Evolutionary conservation across 2,113 vertebrate species (phyloP).

Genomic region (Tetrao urogallus): DNA sequence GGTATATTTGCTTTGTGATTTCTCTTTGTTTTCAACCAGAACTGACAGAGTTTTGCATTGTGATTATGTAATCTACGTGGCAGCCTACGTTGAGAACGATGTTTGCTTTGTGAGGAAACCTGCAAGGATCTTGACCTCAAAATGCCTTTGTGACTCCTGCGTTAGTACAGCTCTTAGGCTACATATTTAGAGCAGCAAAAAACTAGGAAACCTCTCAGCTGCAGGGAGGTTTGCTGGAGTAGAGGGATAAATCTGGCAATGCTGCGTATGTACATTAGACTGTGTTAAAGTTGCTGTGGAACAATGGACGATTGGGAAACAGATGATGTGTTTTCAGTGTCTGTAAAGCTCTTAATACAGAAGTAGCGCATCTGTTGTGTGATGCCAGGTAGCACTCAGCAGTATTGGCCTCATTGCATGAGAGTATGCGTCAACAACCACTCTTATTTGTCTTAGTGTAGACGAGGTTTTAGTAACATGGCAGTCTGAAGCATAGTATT

Average conservation of each 20-base stretch:
- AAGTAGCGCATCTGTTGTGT: not conserved
- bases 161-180: not conserved
- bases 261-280: not conserved
- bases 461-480: not conserved
- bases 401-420: not conserved
- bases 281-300: not conserved
- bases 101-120: not conserved
- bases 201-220: not conserved
- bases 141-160: not conserved
- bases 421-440: not conserved
- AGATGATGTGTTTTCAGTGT: not conserved
- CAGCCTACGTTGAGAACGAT: fast-evolving
- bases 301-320: not conserved
- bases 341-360: not conserved
- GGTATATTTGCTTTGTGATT: not conserved
- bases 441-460: not conserved
- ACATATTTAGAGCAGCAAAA: not conserved
- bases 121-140: not conserved
- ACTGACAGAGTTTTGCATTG: not conserved
- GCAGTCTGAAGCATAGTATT: not conserved
- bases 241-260: not conserved
- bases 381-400: not conserved
- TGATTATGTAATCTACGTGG: not conserved
- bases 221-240: not conserved
- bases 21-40: not conserved